Percentiles rank a stretch among this genome's conserved stretches.
These are phyloP conservation scores for Synanthedon vespiformis DNA, from an alignment of 2,888 invertebrate species.

Conservation along the genomic window DNA sequence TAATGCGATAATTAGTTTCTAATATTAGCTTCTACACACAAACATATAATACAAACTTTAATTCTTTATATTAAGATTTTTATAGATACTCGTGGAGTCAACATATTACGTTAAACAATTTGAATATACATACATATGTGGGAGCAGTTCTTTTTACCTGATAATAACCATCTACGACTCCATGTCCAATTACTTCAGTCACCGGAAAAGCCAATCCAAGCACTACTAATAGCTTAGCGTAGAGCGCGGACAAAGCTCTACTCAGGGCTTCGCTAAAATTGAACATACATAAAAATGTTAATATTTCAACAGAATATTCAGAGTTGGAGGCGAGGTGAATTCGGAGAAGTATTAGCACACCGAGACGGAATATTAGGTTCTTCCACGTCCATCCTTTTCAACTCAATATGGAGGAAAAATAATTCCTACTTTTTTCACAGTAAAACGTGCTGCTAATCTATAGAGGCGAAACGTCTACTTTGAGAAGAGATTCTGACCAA, in stretches of 20 bases:
- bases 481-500: too few species aligned
- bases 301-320: neutral
- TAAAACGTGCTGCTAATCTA: slow-evolving; percentile 17
- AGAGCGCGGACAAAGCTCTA: slow-evolving; percentile 82
- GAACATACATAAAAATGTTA: slow-evolving; percentile 1
- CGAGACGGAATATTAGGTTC: neutral
- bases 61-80: too few species aligned
- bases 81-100: too few species aligned
- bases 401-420: neutral
- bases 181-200: slow-evolving; percentile 85
- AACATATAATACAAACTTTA: too few species aligned
- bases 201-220: slow-evolving; percentile 88
- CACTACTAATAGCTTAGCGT: slow-evolving; percentile 87
- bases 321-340: neutral
- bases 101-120: too few species aligned
- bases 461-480: too few species aligned
- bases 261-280: slow-evolving; percentile 76
- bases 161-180: slow-evolving; percentile 81
- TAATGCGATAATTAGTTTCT: too few species aligned
- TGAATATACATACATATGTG: too few species aligned
- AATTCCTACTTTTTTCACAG: neutral
- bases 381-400: neutral
- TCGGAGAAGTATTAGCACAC: too few species aligned
- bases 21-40: too few species aligned
- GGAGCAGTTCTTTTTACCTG: slow-evolving; percentile 52